Evolutionary conservation across 2,888 invertebrate species (phyloP).

Genomic region (Conomelus anceps): DNA sequence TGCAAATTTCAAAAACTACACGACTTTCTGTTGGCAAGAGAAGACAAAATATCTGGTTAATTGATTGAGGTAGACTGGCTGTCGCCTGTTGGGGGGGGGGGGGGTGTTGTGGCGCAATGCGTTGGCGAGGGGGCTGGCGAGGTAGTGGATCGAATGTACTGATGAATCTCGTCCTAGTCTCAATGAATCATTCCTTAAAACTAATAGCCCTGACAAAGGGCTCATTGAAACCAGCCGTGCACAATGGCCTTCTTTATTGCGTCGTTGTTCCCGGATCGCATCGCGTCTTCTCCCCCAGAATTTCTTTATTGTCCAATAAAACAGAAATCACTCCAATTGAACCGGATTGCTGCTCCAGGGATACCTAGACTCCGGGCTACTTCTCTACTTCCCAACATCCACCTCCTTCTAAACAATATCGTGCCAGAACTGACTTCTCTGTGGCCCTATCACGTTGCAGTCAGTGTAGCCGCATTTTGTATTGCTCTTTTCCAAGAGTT

Average conservation of each 20-base stretch:
- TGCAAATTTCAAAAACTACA: no score
- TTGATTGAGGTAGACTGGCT: no score
- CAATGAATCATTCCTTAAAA: conserved; percentile 11
- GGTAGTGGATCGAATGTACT: neutral
- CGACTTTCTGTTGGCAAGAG: neutral
- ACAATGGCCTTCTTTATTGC: conserved; percentile 18
- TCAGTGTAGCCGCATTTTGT: neutral
- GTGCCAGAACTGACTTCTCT: neutral
- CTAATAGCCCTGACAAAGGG: conserved; percentile 9
- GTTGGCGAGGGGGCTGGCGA: neutral
- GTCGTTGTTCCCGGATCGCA: neutral
- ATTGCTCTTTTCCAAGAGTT: neutral
- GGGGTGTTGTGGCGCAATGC: neutral
- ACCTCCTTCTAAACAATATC: neutral
- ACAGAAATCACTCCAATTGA: conserved; percentile 18
- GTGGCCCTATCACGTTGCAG: neutral
- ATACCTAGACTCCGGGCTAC: neutral
- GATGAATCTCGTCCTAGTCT: neutral
- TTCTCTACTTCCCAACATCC: neutral
- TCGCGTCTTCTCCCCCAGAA: conserved; percentile 12
- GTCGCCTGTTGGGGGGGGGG: neutral
- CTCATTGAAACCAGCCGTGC: neutral
- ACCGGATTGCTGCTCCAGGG: neutral
- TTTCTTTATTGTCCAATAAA: conserved; percentile 20
- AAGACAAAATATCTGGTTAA: neutral